These are phyloP conservation scores for Procavia capensis DNA, from an alignment of 2,113 vertebrate genomes.

Conservation along the genomic window DNA sequence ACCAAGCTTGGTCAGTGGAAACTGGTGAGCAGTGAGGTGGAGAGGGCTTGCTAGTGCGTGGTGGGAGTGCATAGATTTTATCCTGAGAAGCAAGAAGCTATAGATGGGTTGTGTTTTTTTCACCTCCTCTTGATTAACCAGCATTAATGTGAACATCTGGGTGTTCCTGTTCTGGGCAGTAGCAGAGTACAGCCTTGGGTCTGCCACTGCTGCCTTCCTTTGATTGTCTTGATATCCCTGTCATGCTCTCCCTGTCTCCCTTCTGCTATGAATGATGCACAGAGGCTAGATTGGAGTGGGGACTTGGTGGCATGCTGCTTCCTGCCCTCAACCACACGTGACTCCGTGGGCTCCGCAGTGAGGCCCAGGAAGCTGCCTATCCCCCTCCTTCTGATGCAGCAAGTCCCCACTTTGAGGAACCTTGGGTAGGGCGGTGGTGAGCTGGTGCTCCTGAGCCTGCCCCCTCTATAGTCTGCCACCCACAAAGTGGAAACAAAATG, in stretches of 20 bases:
- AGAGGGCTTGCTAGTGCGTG: neutral
- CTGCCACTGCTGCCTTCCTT: neutral
- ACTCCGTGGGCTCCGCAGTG: neutral
- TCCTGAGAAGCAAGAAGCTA: conserved; percentile 35
- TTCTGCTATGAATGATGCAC: neutral
- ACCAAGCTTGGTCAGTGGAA: neutral
- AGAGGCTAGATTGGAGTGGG: neutral
- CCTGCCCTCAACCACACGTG: neutral
- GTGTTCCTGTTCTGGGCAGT: neutral
- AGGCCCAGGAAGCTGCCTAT: neutral
- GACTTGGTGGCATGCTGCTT: neutral
- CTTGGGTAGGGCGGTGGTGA: neutral
- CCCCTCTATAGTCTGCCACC: neutral
- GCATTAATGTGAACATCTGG: neutral
- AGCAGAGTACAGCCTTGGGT: neutral
- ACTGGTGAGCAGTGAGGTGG: neutral
- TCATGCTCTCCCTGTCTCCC: neutral
- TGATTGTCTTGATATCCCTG: neutral
- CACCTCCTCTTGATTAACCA: conserved; percentile 22
- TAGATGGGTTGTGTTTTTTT: neutral
- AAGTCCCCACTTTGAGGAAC: neutral
- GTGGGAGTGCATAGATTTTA: neutral
- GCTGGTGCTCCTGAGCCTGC: neutral
- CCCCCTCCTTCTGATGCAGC: neutral
- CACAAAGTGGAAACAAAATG: neutral